Conservation (phyloP, 1,140 invertebrate species). For the Littorina saxatilis region DNA sequence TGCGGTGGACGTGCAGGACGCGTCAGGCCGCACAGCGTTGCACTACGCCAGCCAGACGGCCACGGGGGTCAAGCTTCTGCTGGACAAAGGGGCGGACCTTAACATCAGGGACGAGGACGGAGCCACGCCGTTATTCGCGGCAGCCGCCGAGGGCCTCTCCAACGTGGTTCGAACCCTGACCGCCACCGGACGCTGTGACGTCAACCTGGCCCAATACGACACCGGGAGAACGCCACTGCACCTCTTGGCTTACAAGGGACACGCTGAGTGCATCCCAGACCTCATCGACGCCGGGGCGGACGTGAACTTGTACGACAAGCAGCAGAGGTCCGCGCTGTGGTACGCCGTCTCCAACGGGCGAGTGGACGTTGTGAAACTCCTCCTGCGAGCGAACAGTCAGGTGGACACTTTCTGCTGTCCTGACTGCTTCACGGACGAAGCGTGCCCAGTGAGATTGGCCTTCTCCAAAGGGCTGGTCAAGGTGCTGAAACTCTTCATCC, state of each 20-base stretch:
- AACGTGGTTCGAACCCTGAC: conserved; percentile 57
- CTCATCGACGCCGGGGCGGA: conserved; percentile 61
- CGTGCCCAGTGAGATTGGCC: conserved; percentile 57
- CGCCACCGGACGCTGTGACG: conserved; percentile 54
- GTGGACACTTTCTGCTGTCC: conserved; percentile 57
- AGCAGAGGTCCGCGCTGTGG: conserved; percentile 59
- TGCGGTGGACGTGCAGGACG: conserved; percentile 57
- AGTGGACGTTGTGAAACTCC: conserved; percentile 57
- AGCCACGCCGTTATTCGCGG: conserved; percentile 66
- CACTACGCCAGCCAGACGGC: conserved; percentile 66
- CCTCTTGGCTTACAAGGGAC: conserved; percentile 69
- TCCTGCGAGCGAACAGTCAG: conserved; percentile 62
- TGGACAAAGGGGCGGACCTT: conserved; percentile 62
- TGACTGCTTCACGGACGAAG: conserved; percentile 30
- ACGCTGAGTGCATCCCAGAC: conserved; percentile 60
- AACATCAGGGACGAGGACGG: conserved; percentile 63
- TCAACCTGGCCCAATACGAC: conserved; percentile 57
- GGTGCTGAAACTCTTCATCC: conserved; percentile 61
- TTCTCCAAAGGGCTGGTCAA: conserved; percentile 41
- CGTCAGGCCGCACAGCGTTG: conserved; percentile 63
- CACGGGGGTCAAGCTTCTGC: conserved; percentile 56
- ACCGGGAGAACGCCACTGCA: conserved; percentile 63
- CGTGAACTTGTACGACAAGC: conserved; percentile 57
- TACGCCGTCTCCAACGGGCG: conserved; percentile 63
- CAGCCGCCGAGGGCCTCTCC: conserved; percentile 70